These are phyloP conservation scores for Apodemia zela DNA, from an alignment of 2,888 invertebrate genomes.

Conservation along the genomic window DNA sequence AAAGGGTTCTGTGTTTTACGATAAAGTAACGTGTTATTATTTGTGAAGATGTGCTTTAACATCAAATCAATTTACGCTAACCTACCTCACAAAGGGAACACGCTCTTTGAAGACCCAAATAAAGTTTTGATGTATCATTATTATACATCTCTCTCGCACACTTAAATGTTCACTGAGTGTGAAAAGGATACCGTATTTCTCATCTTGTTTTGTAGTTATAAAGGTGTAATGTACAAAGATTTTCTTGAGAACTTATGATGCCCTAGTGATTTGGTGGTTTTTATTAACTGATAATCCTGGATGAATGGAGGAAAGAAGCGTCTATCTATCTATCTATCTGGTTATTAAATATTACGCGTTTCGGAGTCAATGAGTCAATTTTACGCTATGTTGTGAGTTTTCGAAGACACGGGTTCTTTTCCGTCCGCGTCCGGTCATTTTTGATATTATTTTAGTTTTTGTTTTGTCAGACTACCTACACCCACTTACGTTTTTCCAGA, in stretches of 20 bases:
- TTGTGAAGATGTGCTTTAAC: constrained; percentile 16
- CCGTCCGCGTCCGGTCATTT: too few species aligned
- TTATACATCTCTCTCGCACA: constrained; percentile 35
- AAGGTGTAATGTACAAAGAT: constrained; percentile 3
- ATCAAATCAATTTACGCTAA: constrained; percentile 52
- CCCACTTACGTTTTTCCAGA: too few species aligned
- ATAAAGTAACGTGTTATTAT: constrained; percentile 40
- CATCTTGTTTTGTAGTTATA: constrained; percentile 2
- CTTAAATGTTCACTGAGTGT: not conserved
- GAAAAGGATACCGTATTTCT: constrained; percentile 8
- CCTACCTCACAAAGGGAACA: constrained; percentile 36
- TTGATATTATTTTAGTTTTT: too few species aligned
- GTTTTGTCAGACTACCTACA: too few species aligned
- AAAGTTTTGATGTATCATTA: constrained; percentile 19
- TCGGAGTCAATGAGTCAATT: too few species aligned
- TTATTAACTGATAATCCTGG: too few species aligned
- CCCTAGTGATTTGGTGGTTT: not conserved
- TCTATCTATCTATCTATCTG: too few species aligned
- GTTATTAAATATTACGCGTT: too few species aligned
- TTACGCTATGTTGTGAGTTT: too few species aligned
- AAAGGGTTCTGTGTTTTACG: constrained; percentile 17
- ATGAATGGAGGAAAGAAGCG: too few species aligned
- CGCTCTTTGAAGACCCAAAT: constrained; percentile 18
- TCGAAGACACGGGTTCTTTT: too few species aligned
- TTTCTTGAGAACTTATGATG: constrained; percentile 1